Base-by-base conservation (phyloP, 2,888 invertebrate species). In the Euplagia quadripunctaria region DNA sequence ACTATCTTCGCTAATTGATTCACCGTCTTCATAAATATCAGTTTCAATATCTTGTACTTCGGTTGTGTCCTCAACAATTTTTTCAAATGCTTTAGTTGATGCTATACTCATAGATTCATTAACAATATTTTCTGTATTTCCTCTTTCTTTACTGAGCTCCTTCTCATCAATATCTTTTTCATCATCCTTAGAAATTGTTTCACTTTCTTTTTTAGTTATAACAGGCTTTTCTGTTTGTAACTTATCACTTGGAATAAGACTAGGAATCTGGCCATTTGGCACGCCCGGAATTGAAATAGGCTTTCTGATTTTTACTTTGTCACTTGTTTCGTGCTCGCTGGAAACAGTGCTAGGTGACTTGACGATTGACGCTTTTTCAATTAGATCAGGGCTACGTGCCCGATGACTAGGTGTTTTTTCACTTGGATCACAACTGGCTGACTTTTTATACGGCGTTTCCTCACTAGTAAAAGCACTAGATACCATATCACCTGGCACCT, bases 131-230 rank as follows among this genome's bases (percentile, higher is more conserved):
- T 76, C 70, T 41, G 76, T 64, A 42, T 16, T 17, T 43, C 16
- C 4, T 12, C 5, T 46, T 12, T 58, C 41, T 42, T 11, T 61
- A 31, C 12, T 31, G 3, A n/a, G 71, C 77, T 87, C 87, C 49
- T 82, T 82, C 76, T 88, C 85, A 72, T 89, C 88, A 41, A 86
- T 80, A 66, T 87, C 85, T 80, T 89, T 88, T 77, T 90, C 88
- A 31, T 87, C 80, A 72, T 82, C 70, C 67, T 83, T 82, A 42
- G 78, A 79, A 72, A 81, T 80, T 11, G 83, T 81, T 79, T 86
- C 83, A n/a, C 77, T 79, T 83, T 88, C 87, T 52, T 86, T 88
- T 72, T 82, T 78, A 16, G 81, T 77, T 14, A 80, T 55, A 51
- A 71, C 70, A 51, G 64, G 55, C 41, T 79, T 78, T 9, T 11